Evolutionary conservation across 2,113 vertebrate genomes (phyloP), one percentile per base, ranked within the genome.

Genomic region (Orycteropus afer): DNA sequence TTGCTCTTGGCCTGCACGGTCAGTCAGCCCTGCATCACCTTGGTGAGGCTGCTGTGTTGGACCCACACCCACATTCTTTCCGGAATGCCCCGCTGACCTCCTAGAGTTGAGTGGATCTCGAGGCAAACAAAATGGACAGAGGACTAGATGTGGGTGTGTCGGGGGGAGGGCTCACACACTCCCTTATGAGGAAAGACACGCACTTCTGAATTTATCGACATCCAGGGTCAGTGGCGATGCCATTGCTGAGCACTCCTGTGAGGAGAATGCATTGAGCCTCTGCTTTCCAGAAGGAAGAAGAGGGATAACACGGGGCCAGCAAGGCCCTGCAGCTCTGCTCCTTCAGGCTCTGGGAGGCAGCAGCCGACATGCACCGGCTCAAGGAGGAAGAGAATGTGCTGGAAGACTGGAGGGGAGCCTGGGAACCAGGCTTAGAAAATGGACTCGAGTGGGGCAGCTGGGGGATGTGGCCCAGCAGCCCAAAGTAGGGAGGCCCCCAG

Each of bases 401-500:
- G 3, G 91, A 59, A 86, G 20, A 20, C 15, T 6, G 29, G 65
- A 9, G 7, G n/a, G 53, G n/a, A 42, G 13, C 76, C 76, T 73
- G 53, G 63, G 42, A 42, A 61, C 2, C 1, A 20, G 63, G 63
- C 63, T 79, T 67, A 40, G 59, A 14, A 74, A 47, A 59, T 22
- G 34, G 32, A 22, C 53, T 37, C 7, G 51, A 49, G 42, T 65
- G 12, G 37, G 45, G 37, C 37, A 5, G 7, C 10, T 61, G 63
- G 34, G 18, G 25, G 23, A 22, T 0, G 3, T 40, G 53, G 22
- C 55, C 51, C 11, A 40, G 78, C 3, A 45, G 69, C 37, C 57
- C 57, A 3, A 0, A 0, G 22, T 1, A 2, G 14, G 29, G 45
- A 55, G 20, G 57, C 8, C 17, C 49, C 40, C 3, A 15, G 67